phyloP scores from a whole-genome alignment of 2,113 vertebrate genomes.

The Callocephalon fimbriatum region DNA sequence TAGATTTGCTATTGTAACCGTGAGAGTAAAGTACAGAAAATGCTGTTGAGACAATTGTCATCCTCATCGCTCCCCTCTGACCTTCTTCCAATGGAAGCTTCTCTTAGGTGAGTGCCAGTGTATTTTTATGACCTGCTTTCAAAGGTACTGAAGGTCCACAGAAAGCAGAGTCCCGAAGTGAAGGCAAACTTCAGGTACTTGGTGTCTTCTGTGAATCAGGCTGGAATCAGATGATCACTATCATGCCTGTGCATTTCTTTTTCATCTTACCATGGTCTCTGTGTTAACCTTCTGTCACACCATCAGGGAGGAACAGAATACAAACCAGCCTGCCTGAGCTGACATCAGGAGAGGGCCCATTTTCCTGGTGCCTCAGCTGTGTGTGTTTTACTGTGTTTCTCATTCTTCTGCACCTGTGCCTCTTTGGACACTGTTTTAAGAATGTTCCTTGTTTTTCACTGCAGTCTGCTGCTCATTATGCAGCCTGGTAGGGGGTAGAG shows the following conservation, averaged over 20 bases:
- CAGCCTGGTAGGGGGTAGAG: neutral
- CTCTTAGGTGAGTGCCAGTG: neutral
- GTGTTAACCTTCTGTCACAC: neutral
- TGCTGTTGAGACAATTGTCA: neutral
- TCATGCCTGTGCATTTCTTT: neutral
- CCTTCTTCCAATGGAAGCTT: rapidly evolving
- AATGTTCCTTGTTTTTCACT: neutral
- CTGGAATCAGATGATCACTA: neutral
- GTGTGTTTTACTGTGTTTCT: neutral
- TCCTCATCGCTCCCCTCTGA: neutral
- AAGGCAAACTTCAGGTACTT: neutral
- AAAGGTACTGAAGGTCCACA: neutral
- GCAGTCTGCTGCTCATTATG: neutral
- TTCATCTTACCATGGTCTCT: neutral
- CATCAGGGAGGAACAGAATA: rapidly evolving
- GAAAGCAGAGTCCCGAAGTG: neutral
- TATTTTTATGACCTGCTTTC: neutral
- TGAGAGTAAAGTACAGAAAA: neutral
- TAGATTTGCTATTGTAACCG: neutral
- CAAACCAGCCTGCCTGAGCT: neutral
- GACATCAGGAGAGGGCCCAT: neutral
- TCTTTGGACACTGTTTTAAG: neutral
- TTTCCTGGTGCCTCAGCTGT: neutral
- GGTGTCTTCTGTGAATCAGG: neutral
- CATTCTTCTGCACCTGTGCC: neutral